Evolutionary conservation across 2,797 vertebrate genomes (phyloP).

Genomic region (Gorsachius magnificus): DNA sequence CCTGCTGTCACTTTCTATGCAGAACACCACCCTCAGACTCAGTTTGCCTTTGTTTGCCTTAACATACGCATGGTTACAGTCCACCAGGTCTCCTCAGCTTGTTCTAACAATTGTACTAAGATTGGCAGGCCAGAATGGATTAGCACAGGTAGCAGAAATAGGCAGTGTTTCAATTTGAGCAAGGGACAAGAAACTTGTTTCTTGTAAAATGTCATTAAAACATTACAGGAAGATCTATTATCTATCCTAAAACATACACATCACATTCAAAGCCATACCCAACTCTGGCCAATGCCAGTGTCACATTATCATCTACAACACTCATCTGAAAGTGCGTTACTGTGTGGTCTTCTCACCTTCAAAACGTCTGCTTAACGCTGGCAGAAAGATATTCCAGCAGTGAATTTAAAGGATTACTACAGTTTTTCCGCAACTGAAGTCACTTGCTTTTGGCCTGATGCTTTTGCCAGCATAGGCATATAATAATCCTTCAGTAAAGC

Average conservation of each 20-base stretch:
- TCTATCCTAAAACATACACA: neutral
- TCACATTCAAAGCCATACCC: neutral
- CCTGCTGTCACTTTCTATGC: neutral
- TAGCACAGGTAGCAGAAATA: neutral
- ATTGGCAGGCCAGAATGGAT: neutral
- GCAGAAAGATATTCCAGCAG: neutral
- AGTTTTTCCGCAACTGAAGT: neutral
- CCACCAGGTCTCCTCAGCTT: neutral
- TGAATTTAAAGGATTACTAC: neutral
- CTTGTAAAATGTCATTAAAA: neutral
- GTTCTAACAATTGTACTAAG: neutral
- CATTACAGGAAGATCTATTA: neutral
- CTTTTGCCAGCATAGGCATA: neutral
- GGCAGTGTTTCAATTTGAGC: neutral
- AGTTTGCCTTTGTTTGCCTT: neutral
- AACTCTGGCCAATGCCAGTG: neutral
- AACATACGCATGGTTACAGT: neutral
- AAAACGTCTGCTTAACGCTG: neutral
- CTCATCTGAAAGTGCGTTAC: neutral
- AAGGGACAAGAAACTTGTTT: neutral
- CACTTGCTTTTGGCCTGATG: neutral
- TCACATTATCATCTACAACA: neutral
- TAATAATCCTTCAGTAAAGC: slow-evolving; percentile 11
- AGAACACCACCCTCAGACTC: neutral
- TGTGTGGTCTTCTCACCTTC: neutral